A percentile compares a stretch with the other conserved stretches of the same genome.
Conservation (phyloP, 2,113 vertebrate genomes). For the cat (Felis catus) region F.catus_Fca126_mat1.0 CM031415.1:131673501-131674000, state of each 20-base stretch:
- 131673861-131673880: not conserved
- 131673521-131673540: not conserved
- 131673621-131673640: not conserved
- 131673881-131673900: not conserved
- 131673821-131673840: not conserved
- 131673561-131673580: not conserved
- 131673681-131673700: not conserved
- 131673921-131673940: not conserved
- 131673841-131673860: not conserved
- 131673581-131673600: not conserved
- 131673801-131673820: not conserved
- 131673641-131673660: not conserved
- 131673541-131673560: not conserved
- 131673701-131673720: not conserved
- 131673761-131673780: not conserved
- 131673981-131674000: not conserved
- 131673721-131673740: not conserved
- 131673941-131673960: not conserved
- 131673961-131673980: not conserved
- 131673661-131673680: not conserved
- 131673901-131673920: not conserved
- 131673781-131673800: not conserved
- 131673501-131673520: not conserved
- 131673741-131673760: not conserved
- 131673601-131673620: not conserved